phyloP scores from a whole-genome alignment of 2,888 invertebrate species.

The Eupsilia transversa region DNA sequence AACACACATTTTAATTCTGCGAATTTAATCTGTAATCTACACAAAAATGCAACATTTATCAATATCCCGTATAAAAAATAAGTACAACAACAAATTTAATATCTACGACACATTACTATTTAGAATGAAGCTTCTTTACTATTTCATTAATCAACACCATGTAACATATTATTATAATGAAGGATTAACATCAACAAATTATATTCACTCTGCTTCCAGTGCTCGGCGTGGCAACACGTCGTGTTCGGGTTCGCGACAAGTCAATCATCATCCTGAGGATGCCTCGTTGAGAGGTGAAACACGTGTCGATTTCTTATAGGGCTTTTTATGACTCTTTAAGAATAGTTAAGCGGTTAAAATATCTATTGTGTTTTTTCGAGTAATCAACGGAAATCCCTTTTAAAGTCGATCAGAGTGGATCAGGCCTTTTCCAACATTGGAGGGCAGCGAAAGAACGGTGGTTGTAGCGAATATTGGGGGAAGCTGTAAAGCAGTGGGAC shows the following conservation, averaged over 20 bases:
- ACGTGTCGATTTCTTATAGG: no score
- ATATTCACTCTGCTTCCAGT: no score
- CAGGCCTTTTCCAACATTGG: not conserved
- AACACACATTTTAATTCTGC: conserved; percentile 74
- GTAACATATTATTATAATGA: conserved; percentile 45
- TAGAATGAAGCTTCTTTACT: conserved; percentile 75
- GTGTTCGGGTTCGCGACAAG: no score
- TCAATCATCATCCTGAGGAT: no score
- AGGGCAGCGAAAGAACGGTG: not conserved
- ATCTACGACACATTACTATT: conserved; percentile 80
- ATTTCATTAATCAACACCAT: conserved; percentile 55
- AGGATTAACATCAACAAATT: conserved; percentile 51
- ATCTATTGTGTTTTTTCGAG: no score
- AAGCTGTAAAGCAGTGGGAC: not conserved
- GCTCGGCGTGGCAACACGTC: no score
- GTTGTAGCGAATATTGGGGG: not conserved
- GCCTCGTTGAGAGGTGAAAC: no score
- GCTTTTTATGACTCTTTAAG: no score
- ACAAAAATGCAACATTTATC: conserved; percentile 88
- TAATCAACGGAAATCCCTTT: not conserved
- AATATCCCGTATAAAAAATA: conserved; percentile 89
- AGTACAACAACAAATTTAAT: conserved; percentile 86
- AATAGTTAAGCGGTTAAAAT: no score
- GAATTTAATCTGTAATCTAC: conserved; percentile 87
- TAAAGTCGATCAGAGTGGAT: not conserved